Evolutionary conservation across 1,140 invertebrate genomes (phyloP), one percentile per base, ranked within the genome.

Genomic region (Monochamus saltuarius): DNA sequence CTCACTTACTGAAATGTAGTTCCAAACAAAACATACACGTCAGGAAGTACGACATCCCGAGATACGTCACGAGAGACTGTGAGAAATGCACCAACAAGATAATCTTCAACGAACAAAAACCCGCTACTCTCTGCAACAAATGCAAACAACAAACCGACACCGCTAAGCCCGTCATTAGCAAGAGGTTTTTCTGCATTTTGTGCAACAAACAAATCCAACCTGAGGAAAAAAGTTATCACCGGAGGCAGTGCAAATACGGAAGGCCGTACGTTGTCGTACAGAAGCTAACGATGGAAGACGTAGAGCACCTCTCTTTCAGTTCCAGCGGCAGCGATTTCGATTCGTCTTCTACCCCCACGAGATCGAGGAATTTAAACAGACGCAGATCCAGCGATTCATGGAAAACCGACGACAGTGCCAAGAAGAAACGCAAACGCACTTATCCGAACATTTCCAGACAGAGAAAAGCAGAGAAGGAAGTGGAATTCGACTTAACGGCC

Each of bases 1-100:
- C 65, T 9, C 73, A 74, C 45, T 35, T 66, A 9, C 38, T 66
- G n/a, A 58, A 50, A 4, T 66, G 65, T 56, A 39, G 46, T 3
- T 57, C 59, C 17, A 52, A 52, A 45, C 36, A 37, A 10, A 19
- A 1, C 13, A 4, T 47, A n/a, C 46, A n/a, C 46, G 10, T 19
- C 2, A 47, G 19, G 13, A 65, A 61, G 40, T 17, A 11, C 40
- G 55, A 56, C 11, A 13, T 13, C 46, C 35, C 43, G 22, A 67
- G 58, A 39, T 59, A 65, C 40, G 35, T 61, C 1, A 46, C 59
- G 7, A 43, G 42, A 3, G 42, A 59, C 17, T 70, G 68, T 13
- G 50, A 14, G 13, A 37, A 49, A 16, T 68, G 68, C 49, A 50
- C 56, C 2, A 51, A 57, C 7, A 56, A 56, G n/a, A 66, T 66